phyloP scores from a whole-genome alignment of 2,797 vertebrate genomes.

The Tinamus major region DNA sequence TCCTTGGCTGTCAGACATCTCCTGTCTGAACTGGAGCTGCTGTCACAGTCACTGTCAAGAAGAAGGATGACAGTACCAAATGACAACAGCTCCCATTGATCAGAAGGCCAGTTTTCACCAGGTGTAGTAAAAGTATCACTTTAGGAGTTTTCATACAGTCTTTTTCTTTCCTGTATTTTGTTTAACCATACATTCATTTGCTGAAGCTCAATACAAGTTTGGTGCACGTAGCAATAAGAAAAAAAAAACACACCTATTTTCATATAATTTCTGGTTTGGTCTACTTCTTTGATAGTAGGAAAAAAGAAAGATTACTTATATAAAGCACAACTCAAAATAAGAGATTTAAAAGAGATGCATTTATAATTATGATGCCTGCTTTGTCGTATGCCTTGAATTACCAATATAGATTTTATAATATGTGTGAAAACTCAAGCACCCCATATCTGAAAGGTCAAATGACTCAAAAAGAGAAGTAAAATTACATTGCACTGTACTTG shows the following conservation, averaged over 20 bases:
- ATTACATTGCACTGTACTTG: neutral
- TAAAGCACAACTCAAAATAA: neutral
- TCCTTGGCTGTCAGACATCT: neutral
- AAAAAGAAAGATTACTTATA: neutral
- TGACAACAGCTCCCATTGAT: neutral
- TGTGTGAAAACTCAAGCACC: neutral
- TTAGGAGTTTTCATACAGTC: neutral
- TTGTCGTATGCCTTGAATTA: neutral
- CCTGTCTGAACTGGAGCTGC: neutral
- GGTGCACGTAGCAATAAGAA: neutral
- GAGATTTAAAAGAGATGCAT: rapidly evolving
- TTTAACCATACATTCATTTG: neutral
- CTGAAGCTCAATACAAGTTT: neutral
- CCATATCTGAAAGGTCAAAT: neutral
- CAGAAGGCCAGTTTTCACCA: rapidly evolving
- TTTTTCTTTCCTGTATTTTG: neutral
- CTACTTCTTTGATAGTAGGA: neutral
- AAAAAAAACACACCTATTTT: neutral
- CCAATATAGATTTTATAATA: neutral
- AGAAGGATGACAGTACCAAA: neutral
- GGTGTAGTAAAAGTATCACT: neutral
- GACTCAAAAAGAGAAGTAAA: neutral
- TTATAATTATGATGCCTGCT: neutral
- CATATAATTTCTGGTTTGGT: neutral
- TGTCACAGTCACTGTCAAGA: neutral